Conservation (phyloP, 2,888 invertebrate species). For the Caenorhabditis sulstoni region DNA sequence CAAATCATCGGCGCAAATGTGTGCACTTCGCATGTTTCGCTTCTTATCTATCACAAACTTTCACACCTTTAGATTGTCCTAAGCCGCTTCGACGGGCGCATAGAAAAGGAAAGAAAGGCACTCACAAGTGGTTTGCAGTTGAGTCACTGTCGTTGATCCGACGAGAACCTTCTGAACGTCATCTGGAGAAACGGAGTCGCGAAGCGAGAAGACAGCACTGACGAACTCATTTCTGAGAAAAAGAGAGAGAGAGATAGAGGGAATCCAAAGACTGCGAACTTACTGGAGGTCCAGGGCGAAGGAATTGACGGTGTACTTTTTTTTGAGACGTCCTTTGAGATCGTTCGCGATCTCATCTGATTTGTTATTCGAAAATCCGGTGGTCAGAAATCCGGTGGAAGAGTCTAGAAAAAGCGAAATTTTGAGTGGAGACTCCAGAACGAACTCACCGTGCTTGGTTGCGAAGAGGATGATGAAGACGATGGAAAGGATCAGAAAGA, state of each 20-base stretch:
- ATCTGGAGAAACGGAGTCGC: slow-evolving; percentile 26
- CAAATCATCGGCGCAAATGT: slow-evolving; percentile 22
- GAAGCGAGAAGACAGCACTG: slow-evolving; percentile 51
- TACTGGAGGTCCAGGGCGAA: slow-evolving; percentile 45
- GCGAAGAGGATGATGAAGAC: slow-evolving; percentile 58
- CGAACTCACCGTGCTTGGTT: slow-evolving; percentile 50
- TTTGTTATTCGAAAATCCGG: slow-evolving; percentile 42
- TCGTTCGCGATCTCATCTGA: slow-evolving; percentile 17
- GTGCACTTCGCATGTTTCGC: slow-evolving; percentile 15
- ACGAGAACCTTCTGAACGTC: slow-evolving; percentile 42
- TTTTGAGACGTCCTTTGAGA: slow-evolving; percentile 33
- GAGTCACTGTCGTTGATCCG: slow-evolving; percentile 38
- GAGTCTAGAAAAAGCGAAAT: slow-evolving; percentile 31
- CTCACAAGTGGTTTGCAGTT: slow-evolving; percentile 54
- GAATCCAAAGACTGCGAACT: not conserved
- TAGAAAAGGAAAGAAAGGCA: not conserved
- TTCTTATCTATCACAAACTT: slow-evolving; percentile 40
- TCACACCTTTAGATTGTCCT: slow-evolving; percentile 24
- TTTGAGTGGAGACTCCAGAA: too few relatives aligned
- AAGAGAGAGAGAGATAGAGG: not conserved
- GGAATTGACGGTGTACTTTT: slow-evolving; percentile 49
- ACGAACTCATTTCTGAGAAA: slow-evolving; percentile 42
- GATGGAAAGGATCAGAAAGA: slow-evolving; percentile 55
- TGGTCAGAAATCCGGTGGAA: slow-evolving; percentile 44
- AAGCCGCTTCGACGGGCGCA: slow-evolving; percentile 6